phyloP scores from a whole-genome alignment of 2,888 invertebrate genomes.

The Cataglyphis rosenhaueri region DNA sequence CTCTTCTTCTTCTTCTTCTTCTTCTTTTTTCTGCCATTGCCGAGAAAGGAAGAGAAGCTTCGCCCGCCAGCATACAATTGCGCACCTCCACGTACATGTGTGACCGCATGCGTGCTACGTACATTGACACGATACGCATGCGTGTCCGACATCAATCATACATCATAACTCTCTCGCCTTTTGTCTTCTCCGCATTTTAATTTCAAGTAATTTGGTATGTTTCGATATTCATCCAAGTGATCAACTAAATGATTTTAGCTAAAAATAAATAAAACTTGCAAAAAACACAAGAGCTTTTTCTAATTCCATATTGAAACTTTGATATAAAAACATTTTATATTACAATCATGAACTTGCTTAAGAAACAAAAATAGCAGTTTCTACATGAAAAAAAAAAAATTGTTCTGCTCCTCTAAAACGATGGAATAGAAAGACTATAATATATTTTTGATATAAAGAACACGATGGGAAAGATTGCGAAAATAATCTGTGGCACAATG shows the following conservation, averaged over 20 bases:
- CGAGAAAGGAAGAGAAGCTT: slow-evolving; percentile 70
- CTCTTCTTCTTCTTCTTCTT: slow-evolving; percentile 38
- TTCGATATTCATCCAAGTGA: background rate
- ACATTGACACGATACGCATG: slow-evolving; percentile 49
- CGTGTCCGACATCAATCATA: slow-evolving; percentile 39
- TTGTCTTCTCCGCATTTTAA: background rate
- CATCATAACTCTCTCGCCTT: background rate
- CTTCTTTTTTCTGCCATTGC: slow-evolving; percentile 51
- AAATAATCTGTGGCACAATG: slow-evolving; percentile 25
- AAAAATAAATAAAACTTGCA: background rate
- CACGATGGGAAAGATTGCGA: slow-evolving; percentile 62
- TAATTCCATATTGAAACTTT: background rate
- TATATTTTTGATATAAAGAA: slow-evolving; percentile 1
- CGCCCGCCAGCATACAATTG: slow-evolving; percentile 45
- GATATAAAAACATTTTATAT: background rate
- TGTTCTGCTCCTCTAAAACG: slow-evolving; percentile 51
- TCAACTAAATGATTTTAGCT: background rate
- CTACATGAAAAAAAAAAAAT: background rate
- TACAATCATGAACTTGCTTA: background rate
- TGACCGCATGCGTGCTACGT: slow-evolving; percentile 51
- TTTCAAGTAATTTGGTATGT: background rate
- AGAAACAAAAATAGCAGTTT: background rate
- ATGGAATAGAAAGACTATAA: slow-evolving; percentile 19
- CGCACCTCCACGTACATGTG: slow-evolving; percentile 37
- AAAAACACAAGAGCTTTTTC: background rate